Percentiles rank a stretch among this genome's conserved stretches.
Conservation (phyloP, 1,140 invertebrate genomes). For the Drepana arcuata region DNA sequence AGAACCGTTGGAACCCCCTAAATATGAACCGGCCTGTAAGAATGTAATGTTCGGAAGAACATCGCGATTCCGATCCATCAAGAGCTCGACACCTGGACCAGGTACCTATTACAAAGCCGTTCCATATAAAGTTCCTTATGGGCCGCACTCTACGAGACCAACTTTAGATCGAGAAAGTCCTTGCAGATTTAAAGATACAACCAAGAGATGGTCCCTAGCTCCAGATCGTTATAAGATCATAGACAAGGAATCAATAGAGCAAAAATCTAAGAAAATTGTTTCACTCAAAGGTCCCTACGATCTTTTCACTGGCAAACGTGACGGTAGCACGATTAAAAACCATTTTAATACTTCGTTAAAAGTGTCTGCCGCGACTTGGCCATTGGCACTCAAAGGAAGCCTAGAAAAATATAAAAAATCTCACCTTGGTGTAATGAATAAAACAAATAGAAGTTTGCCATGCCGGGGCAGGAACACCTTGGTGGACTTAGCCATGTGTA, state of each 20-base stretch:
- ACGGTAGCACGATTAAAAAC: slow-evolving; percentile 40
- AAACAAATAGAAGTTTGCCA: slow-evolving; percentile 35
- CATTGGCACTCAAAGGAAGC: slow-evolving; percentile 31
- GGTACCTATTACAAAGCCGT: slow-evolving; percentile 40
- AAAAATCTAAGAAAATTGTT: slow-evolving; percentile 43
- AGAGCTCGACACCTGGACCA: slow-evolving; percentile 31
- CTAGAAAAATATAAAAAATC: slow-evolving; percentile 45
- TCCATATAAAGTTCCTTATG: slow-evolving; percentile 38
- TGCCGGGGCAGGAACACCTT: slow-evolving; percentile 41
- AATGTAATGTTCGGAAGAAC: slow-evolving; percentile 49
- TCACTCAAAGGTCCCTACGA: slow-evolving; percentile 53
- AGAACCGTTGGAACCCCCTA: slow-evolving; percentile 7
- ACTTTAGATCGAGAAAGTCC: slow-evolving; percentile 47
- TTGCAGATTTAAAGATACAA: slow-evolving; percentile 44
- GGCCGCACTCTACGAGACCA: slow-evolving; percentile 37
- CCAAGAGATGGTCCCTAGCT: slow-evolving; percentile 42
- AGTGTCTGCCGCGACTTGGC: slow-evolving; percentile 40
- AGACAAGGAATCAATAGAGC: slow-evolving; percentile 42
- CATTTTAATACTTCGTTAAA: slow-evolving; percentile 36
- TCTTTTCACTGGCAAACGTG: slow-evolving; percentile 45
- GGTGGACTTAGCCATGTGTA: slow-evolving; percentile 40
- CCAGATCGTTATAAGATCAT: slow-evolving; percentile 45
- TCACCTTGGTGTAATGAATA: slow-evolving; percentile 48
- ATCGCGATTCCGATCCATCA: slow-evolving; percentile 20
- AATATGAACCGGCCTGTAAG: slow-evolving; percentile 36